These are phyloP conservation scores for Hemicentrotus pulcherrimus DNA, from an alignment of 35 echinoderm and acorn worm genomes.

Conservation along the genomic window DNA sequence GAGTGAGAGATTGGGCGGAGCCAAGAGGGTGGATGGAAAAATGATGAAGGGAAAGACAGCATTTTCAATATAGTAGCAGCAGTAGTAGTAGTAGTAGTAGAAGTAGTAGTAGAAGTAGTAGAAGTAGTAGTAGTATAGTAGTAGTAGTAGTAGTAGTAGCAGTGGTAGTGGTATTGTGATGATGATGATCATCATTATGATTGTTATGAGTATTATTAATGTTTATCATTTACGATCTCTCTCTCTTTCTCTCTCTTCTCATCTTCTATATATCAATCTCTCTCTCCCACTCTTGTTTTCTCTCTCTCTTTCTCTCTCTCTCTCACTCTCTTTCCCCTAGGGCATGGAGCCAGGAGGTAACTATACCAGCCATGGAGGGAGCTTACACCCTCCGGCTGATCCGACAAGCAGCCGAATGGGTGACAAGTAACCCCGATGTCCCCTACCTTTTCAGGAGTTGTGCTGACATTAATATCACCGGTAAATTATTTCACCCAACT, in stretches of 20 bases:
- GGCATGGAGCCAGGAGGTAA: slow-evolving; percentile 40
- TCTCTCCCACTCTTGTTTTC: not conserved
- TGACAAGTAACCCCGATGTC: slow-evolving; percentile 24
- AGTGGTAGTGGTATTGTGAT: too few relatives aligned
- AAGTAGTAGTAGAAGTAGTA: too few relatives aligned
- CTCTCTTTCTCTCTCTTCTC: not conserved
- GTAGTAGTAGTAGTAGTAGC: too few relatives aligned
- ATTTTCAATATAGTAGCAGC: too few relatives aligned
- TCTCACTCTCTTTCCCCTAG: not conserved
- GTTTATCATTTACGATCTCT: not conserved
- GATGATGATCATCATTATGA: too few relatives aligned
- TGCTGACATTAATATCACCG: slow-evolving; percentile 63
- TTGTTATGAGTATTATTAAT: too few relatives aligned
- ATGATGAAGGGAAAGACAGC: too few relatives aligned
- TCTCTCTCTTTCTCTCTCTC: not conserved
- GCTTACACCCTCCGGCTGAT: slow-evolving; percentile 58
- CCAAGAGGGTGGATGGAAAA: too few relatives aligned
- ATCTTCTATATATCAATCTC: not conserved
- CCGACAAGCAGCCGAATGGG: slow-evolving; percentile 71
- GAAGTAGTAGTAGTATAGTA: too few relatives aligned
- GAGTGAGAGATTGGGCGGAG: too few relatives aligned
- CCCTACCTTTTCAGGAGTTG: slow-evolving; percentile 66
- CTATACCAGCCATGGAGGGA: slow-evolving; percentile 18
- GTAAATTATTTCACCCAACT: slow-evolving; percentile 7
- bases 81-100: too few relatives aligned